Base-by-base conservation (phyloP, 2,797 vertebrate genomes). In the Alcedo atthis region DNA sequence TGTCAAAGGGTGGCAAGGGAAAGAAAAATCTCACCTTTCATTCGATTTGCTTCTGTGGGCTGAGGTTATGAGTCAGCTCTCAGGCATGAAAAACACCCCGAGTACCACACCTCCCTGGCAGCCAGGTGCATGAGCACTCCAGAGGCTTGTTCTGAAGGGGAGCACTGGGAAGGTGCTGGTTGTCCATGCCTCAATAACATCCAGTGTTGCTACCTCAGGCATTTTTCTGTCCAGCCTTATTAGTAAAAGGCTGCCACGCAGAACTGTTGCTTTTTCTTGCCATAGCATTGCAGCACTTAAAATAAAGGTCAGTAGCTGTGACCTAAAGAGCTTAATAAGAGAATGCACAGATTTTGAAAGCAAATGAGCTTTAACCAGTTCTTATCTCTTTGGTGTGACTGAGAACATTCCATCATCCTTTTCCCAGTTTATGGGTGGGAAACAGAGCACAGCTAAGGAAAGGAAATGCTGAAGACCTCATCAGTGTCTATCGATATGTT, bases 31-130 rank as follows among this genome's bases (percentile, higher is more conserved):
- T 94, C 91, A 70, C 83, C 77, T 93, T 93, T 94, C 90, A 53
- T 92, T 93, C 92, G 35, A 48, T 81, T 89, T 94, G 63, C 88
- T 93, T 94, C 90, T 96, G 81, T 71, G 81, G 78, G 69, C 63
- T 92, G 76, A 90, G 96, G 73, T 68, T 70, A 89, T 96, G 95
- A 96, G 79, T 97, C 95, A 92, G 61, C 74, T 95, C 68, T 85
- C 62, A 81, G 80, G 81, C 67, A 96, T 88, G 94, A 96, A 64
- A 91, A 94, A 95, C 86, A 90, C 91, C 85, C 77, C 8, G 18
- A 67, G 76, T 63, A 93, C 94, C 87, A 81, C 81, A 76, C 86
- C 87, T 95, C 82, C 79, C 55, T 93, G 84, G 92, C 85, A 92
- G 45, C 94, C 90, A 94, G 96, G 96, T 96, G 92, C 82, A 15